Evolutionary conservation across 1,140 invertebrate species (phyloP), one percentile per base, ranked within the genome.

Genomic region (Drosophila quadrilineata): DNA sequence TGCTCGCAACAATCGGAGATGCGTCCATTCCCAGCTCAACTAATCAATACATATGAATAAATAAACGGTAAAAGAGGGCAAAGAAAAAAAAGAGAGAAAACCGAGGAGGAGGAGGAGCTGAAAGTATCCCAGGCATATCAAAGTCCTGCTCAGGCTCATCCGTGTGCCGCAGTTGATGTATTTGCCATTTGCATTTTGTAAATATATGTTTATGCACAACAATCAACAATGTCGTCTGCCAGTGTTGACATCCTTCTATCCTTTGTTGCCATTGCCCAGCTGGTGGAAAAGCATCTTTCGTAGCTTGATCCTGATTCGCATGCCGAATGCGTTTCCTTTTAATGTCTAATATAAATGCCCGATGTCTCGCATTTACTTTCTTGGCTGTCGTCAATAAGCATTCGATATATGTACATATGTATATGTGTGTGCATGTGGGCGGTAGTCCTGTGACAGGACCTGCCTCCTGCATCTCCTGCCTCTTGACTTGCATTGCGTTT

Each of bases 261-360:
- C n/a, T n/a, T n/a, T n/a, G n/a, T n/a, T n/a, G n/a, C n/a, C n/a
- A n/a, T n/a, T n/a, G n/a, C n/a, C n/a, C n/a, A n/a, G n/a, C n/a
- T n/a, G n/a, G n/a, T n/a, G n/a, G n/a, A n/a, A n/a, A n/a, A n/a
- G 8, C 28, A 48, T 16, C 28, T 56, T 8, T 21, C 6, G 43
- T 19, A 3, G 22, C 43, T 41, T 57, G 69, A 21, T 40, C 29
- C 53, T 52, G 33, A 48, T 63, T 63, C 54, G 69, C 76, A 77
- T 79, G 75, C 60, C 38, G 43, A 68, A 53, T 71, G 54, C 58
- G 40, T 31, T 64, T 64, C 64, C 72, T 85, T 72, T 84, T 85
- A 84, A 84, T 84, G 79, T 79, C 77, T 85, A 85, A 84, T 85
- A 84, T 80, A 84, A 84, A 85, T 84, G 79, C 74, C 79, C 80